A percentile compares a stretch with the other conserved stretches of the same genome.
Evolutionary conservation across 1,140 invertebrate genomes (phyloP).

Genomic region (Ceratosolen fusciceps): DNA sequence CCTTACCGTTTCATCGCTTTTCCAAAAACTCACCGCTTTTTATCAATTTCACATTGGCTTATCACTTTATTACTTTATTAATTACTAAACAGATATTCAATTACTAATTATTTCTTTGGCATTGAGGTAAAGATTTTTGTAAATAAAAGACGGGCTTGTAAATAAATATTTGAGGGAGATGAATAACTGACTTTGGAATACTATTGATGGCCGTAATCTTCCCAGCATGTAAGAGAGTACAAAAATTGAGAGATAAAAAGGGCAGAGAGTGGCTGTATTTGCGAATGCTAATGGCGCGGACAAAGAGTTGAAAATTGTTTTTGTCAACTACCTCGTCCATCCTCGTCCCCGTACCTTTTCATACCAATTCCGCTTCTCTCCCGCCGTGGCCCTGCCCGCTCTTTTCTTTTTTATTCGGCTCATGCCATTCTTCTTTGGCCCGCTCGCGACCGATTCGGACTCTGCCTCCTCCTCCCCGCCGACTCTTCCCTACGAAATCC

Average conservation of each 20-base stretch:
- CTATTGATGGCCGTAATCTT: neutral
- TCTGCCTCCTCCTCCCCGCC: conserved; percentile 30
- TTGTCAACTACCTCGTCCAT: conserved; percentile 21
- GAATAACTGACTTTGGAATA: neutral
- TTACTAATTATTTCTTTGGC: too few species aligned
- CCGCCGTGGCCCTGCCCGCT: too few species aligned
- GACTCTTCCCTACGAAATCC: conserved; percentile 61
- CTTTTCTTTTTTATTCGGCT: conserved; percentile 26
- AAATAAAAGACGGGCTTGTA: neutral
- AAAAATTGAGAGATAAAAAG: neutral
- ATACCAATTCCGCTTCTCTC: conserved; percentile 11
- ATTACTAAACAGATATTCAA: too few species aligned
- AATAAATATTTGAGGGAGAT: neutral
- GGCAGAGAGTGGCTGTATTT: neutral
- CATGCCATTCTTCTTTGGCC: conserved; percentile 47
- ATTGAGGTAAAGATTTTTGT: neutral
- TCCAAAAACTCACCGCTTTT: neutral
- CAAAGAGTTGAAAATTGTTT: conserved; percentile 21
- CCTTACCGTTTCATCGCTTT: conserved; percentile 19
- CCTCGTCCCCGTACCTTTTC: conserved; percentile 22
- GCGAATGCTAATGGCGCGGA: neutral
- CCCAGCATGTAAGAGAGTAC: neutral
- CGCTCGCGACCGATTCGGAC: conserved; percentile 12
- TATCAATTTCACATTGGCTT: neutral
- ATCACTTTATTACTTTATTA: neutral